Base-by-base conservation (phyloP, 2,113 vertebrate genomes). In the Nothoprocta perdicaria region DNA sequence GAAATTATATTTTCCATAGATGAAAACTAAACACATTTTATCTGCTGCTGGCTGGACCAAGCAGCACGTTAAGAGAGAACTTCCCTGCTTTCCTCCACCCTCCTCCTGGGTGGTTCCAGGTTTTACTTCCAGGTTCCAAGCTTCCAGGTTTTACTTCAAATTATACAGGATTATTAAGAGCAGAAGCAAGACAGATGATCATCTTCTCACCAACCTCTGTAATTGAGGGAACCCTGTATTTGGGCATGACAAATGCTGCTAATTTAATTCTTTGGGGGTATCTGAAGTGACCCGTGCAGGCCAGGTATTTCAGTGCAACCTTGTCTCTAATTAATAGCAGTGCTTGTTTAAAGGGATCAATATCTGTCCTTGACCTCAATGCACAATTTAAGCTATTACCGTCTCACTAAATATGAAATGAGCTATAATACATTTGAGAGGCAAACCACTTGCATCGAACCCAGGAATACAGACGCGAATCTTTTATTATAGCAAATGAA, bases 251-350 rank as follows among this genome's bases (percentile, higher is more conserved):
- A 53, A 19, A 1, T 12, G 7, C 26, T 3, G 19, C 66, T 2
- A 1, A 3, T 23, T 19, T 35, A 6, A 19, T 8, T 74, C 80
- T 74, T 73, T 4, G 7, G 53, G 45, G 75, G 29, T 33, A 38
- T 9, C 76, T 65, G 78, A 12, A 83, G 85, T 68, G 84, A 84
- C 90, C 84, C 35, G 14, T 2, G 18, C 86, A 86, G 85, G 80
- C 93, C 89, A 90, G 83, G 40, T 87, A 89, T 73, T 88, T 73
- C 95, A 96, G 80, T 79, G 35, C 53, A 85, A 95, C 71, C 61
- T 94, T 87, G 61, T 89, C 89, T 95, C 89, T 97, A 97, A 97
- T 97, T 97, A 97, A 97, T 94, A 94, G 92, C 95, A 92, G 89
- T 84, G 86, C 93, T 96, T 97, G 88, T 91, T 93, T 88, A 88